Base-by-base conservation (phyloP, 1,140 invertebrate genomes). In the Drosophila willistoni region DNA sequence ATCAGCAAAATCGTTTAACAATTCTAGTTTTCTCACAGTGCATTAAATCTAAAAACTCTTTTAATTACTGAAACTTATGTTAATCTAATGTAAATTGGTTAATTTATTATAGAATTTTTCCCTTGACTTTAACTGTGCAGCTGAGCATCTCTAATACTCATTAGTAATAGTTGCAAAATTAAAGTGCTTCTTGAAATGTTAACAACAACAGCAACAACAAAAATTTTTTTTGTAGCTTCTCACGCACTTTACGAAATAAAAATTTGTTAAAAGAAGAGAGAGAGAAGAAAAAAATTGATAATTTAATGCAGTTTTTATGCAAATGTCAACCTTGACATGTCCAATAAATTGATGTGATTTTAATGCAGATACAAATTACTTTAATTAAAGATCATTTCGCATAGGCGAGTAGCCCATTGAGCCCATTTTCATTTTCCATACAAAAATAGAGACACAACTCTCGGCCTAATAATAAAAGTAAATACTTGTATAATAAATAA, bases 291-390 rank as follows among this genome's bases (percentile, higher is more conserved):
- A 39, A 78, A 85, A 86, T 87, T 51, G 17, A 12, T 51, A 22
- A 14, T 51, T 51, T 51, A 51, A 51, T 51, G 83, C 79, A 65
- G 17, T 72, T 73, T 82, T 72, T 74, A 87, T 89, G 83, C 69
- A 80, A 87, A 87, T 89, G 64, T 73, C 65, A 59, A 75, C 83
- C 83, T 79, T 87, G 83, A 89, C 83, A 87, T 77, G 76, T 55
- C 67, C 68, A 73, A 79, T 86, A 83, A 83, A 89, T 83, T 89
- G 73, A 89, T 87, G 80, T 81, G 84, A 83, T 77, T 87, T 83
- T 81, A 71, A 76, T 83, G 83, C 83, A 83, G 81, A 68, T 51
- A 65, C 63, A 34, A 55, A 59, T 61, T 44, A 70, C 44, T 51
- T 51, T 14, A 56, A 56, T 29, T 34, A 60, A 60, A 36, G 14